Evolutionary conservation across 35 echinoderm and acorn worm species (phyloP).

Genomic region (Hemicentrotus pulcherrimus): DNA sequence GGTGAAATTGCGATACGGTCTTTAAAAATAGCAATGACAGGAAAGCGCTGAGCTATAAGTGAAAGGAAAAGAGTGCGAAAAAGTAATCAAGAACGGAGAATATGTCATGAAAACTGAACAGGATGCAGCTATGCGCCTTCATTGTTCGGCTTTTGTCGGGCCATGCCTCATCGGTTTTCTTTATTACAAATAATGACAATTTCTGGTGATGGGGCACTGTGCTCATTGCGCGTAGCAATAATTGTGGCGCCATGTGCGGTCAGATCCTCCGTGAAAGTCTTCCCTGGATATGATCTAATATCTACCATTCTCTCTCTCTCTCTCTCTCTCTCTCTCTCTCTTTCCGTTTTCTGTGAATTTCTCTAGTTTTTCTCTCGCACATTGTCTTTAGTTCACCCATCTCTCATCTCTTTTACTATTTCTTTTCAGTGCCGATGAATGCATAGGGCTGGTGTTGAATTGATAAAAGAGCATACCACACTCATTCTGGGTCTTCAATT

Average conservation of each 20-base stretch:
- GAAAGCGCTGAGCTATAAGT: background rate
- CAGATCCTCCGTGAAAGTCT: background rate
- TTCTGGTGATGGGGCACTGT: background rate
- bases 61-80: constrained; percentile 2
- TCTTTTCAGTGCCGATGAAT: background rate
- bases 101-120: background rate
- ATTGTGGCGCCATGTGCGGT: constrained; percentile 26
- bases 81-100: background rate
- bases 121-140: background rate
- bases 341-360: background rate
- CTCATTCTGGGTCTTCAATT: no score
- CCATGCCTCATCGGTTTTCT: constrained; percentile 25
- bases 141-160: constrained; percentile 31
- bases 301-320: background rate
- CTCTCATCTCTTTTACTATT: background rate
- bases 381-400: background rate
- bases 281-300: background rate
- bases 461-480: no score
- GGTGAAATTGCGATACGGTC: background rate
- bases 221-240: constrained; percentile 31
- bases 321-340: no score
- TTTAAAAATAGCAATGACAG: background rate
- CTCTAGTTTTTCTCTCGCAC: background rate
- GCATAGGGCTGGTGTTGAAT: no score
- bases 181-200: constrained; percentile 24